Evolutionary conservation across 2,888 invertebrate genomes (phyloP).

Genomic region (Scaptomyza reducta): DNA sequence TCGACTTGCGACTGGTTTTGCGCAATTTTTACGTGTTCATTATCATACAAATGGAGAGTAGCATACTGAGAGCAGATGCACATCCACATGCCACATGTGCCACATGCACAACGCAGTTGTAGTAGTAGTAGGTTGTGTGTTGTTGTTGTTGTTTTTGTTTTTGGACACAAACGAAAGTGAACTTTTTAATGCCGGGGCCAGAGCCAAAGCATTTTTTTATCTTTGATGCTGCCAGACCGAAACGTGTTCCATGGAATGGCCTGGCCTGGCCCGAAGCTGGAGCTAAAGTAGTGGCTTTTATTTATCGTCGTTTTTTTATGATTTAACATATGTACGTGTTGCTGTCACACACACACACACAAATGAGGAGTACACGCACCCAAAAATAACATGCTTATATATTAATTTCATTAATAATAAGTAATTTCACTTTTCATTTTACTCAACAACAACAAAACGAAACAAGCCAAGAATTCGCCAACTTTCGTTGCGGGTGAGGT

Average conservation of each 20-base stretch:
- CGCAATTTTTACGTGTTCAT: conserved; percentile 72
- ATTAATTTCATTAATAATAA: conserved; percentile 79
- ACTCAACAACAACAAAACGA: conserved; percentile 35
- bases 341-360: conserved; percentile 56
- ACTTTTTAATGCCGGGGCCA: conserved; percentile 71
- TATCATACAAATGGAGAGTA: conserved; percentile 69
- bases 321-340: conserved; percentile 77
- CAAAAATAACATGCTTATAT: conserved; percentile 62
- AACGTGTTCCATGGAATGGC: conserved; percentile 71
- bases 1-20: conserved; percentile 67
- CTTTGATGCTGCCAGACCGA: conserved; percentile 55
- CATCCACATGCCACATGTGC: conserved; percentile 30
- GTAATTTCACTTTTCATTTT: conserved; percentile 79
- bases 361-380: conserved; percentile 44
- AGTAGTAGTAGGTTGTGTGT: conserved; percentile 19
- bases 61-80: conserved; percentile 50
- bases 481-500: conserved; percentile 75
- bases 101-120: conserved; percentile 23
- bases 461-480: conserved; percentile 67
- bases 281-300: conserved; percentile 40
- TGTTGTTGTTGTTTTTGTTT: conserved; percentile 13
- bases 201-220: conserved; percentile 63
- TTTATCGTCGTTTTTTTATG: conserved; percentile 74
- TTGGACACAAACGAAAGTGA: conserved; percentile 78
- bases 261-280: conserved; percentile 35